A percentile compares a stretch with the other conserved stretches of the same genome.
Conservation (phyloP, 2,888 invertebrate species). For the Phragmatobia fuliginosa region DNA sequence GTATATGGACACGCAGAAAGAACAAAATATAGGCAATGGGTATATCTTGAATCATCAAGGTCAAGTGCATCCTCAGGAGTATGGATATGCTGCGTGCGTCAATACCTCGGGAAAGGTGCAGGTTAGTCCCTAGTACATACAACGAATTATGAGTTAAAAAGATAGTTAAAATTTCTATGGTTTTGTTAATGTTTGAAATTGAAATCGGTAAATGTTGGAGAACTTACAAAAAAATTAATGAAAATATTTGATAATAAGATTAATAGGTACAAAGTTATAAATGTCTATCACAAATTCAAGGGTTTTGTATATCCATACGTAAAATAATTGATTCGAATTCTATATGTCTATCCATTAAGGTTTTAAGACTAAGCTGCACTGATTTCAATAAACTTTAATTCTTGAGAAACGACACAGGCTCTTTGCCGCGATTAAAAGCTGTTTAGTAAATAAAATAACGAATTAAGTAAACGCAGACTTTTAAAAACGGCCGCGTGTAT, state of each 20-base stretch:
- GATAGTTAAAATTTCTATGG: not conserved
- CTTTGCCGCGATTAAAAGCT: too few relatives aligned
- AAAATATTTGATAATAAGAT: not conserved
- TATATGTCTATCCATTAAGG: too few relatives aligned
- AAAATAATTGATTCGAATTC: too few relatives aligned
- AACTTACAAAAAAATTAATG: not conserved
- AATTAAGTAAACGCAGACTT: too few relatives aligned
- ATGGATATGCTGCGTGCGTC: constrained; percentile 74
- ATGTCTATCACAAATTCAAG: not conserved
- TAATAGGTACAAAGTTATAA: too few relatives aligned
- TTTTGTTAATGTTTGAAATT: not conserved
- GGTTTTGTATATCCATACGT: not conserved
- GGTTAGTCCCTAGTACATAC: too few relatives aligned
- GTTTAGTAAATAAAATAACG: too few relatives aligned
- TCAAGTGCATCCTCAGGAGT: constrained; percentile 76
- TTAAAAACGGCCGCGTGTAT: too few relatives aligned
- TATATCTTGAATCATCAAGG: constrained; percentile 76
- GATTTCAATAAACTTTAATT: not conserved
- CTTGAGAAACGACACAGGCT: too few relatives aligned
- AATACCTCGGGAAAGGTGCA: constrained; percentile 77
- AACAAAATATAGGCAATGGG: constrained; percentile 68
- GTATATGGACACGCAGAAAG: constrained; percentile 73
- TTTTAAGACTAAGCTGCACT: too few relatives aligned
- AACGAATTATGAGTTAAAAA: not conserved
- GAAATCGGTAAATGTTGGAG: not conserved